Evolutionary conservation across 1,140 invertebrate genomes (phyloP).

Genomic region (Linepithema humile): DNA sequence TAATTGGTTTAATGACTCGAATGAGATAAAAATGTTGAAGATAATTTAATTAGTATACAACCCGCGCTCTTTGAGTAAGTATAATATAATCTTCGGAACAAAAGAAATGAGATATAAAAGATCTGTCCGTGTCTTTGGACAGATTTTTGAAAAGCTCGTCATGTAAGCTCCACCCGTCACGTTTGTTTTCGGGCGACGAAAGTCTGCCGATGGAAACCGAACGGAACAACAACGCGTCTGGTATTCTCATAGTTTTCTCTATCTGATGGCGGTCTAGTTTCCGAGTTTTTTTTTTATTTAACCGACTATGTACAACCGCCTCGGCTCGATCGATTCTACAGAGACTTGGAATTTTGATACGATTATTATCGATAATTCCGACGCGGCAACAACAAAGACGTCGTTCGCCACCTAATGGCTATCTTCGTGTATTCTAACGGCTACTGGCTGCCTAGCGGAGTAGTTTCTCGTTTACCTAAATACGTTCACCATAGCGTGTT

Average conservation of each 20-base stretch:
- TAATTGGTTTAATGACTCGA: background rate
- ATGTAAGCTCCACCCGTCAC: conserved; percentile 9
- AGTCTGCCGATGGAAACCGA: conserved; percentile 68
- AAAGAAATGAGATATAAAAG: background rate
- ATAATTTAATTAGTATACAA: conserved; percentile 22
- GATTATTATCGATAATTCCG: conserved; percentile 65
- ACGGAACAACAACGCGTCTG: conserved; percentile 51
- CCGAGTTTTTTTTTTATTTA: background rate
- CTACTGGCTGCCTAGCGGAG: conserved; percentile 78
- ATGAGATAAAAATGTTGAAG: background rate
- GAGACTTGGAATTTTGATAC: conserved; percentile 61
- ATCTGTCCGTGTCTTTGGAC: too few species aligned
- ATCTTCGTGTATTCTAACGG: conserved; percentile 72
- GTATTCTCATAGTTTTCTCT: conserved; percentile 7
- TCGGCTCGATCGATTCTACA: conserved; percentile 40
- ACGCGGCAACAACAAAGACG: conserved; percentile 45
- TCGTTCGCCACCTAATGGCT: conserved; percentile 62
- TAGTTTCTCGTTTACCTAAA: conserved; percentile 70
- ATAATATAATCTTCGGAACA: background rate
- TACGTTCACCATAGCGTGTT: conserved; percentile 65
- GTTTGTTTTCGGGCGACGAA: conserved; percentile 35
- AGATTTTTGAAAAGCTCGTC: conserved; percentile 42
- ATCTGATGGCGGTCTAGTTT: background rate
- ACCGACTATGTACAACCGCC: conserved; percentile 34
- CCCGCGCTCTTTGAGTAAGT: background rate